Conservation (phyloP, 2,888 invertebrate species). For the Clepsis dumicolana region DNA sequence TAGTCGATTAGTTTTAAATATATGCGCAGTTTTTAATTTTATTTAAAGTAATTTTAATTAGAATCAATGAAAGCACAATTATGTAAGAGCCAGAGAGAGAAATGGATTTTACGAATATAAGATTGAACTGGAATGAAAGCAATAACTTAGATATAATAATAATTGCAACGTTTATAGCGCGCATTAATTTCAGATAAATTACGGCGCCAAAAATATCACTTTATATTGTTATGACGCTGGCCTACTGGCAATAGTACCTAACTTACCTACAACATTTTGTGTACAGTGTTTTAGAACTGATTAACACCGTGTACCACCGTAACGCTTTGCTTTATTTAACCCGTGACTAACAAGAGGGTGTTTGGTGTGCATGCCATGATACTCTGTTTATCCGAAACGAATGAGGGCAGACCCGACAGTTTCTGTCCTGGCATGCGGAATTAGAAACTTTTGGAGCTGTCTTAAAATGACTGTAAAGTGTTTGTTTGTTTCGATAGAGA, state of each 20-base stretch:
- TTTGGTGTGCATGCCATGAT: conserved; percentile 20
- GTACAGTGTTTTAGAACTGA: conserved; percentile 30
- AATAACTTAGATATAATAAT: conserved; percentile 31
- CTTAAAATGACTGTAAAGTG: conserved; percentile 43
- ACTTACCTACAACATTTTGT: conserved; percentile 21
- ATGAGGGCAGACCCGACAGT: neutral
- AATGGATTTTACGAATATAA: neutral
- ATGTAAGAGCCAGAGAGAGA: conserved; percentile 12
- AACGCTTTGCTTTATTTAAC: conserved; percentile 32
- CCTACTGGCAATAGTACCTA: conserved; percentile 29
- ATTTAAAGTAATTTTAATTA: conserved; percentile 8
- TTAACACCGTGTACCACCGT: conserved; percentile 28
- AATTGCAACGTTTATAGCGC: neutral
- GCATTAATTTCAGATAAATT: neutral
- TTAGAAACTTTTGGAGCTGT: neutral
- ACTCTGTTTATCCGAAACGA: neutral
- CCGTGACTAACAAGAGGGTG: conserved; percentile 12
- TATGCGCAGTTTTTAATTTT: conserved; percentile 3
- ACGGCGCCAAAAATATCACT: conserved; percentile 20
- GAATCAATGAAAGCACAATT: conserved; percentile 30
- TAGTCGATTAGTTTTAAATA: conserved; percentile 26
- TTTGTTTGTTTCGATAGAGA: conserved; percentile 64
- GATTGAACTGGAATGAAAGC: conserved; percentile 30
- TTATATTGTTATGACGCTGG: conserved; percentile 11
- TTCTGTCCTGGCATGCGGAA: neutral